These are phyloP conservation scores for Oxycera nigricornis DNA, from an alignment of 2,888 invertebrate species.

Conservation along the genomic window DNA sequence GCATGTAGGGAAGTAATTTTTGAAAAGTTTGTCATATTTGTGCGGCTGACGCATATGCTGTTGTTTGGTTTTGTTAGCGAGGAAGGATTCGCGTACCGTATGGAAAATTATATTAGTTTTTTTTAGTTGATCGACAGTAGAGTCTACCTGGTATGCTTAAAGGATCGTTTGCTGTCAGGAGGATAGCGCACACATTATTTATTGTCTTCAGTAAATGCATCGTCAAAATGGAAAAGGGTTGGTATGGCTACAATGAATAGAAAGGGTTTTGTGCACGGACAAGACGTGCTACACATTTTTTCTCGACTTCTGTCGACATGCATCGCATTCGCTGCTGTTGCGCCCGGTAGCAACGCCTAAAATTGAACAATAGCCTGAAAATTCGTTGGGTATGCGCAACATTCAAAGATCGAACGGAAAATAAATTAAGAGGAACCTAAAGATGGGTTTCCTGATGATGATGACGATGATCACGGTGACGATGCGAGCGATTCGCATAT, in stretches of 20 bases:
- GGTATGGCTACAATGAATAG: background rate
- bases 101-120: background rate
- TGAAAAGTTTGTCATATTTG: slow-evolving; percentile 3
- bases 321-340: background rate
- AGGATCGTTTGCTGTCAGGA: slow-evolving; percentile 11
- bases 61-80: background rate
- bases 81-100: background rate
- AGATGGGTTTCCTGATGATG: background rate
- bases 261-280: slow-evolving; percentile 28
- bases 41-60: slow-evolving; percentile 15
- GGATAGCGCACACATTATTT: slow-evolving; percentile 25
- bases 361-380: slow-evolving; percentile 19
- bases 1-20: background rate
- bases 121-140: background rate
- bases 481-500: slow-evolving; percentile 14
- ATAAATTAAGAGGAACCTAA: slow-evolving; percentile 18
- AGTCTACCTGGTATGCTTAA: slow-evolving; percentile 6
- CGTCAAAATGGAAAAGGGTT: slow-evolving; percentile 8
- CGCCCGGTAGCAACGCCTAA: background rate
- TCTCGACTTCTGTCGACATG: background rate
- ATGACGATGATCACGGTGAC: background rate
- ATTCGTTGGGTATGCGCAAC: slow-evolving; percentile 6
- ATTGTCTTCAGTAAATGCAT: slow-evolving; percentile 31
- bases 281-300: slow-evolving; percentile 37
- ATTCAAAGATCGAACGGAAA: slow-evolving; percentile 19